Conservation (phyloP, 2,888 invertebrate genomes). For the Salticus scenicus region DNA sequence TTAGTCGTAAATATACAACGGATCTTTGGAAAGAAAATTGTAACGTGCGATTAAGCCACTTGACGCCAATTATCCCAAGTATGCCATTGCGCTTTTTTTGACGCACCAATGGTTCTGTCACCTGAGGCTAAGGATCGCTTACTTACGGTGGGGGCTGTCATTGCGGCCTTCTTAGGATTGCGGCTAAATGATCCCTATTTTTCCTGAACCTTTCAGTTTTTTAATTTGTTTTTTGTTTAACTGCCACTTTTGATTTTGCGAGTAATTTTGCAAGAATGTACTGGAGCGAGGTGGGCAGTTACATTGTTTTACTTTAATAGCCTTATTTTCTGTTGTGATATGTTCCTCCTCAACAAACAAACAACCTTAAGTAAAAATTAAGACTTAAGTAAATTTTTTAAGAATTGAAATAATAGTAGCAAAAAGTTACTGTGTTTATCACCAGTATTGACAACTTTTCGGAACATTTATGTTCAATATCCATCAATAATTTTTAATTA, state of each 20-base stretch:
- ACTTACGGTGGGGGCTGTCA: constrained; percentile 41
- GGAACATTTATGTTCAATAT: too few species aligned
- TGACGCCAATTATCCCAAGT: constrained; percentile 48
- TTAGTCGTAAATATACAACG: constrained; percentile 19
- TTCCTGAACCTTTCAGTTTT: not conserved
- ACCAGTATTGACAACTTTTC: too few species aligned
- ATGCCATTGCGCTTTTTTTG: constrained; percentile 42
- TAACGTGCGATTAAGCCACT: constrained; percentile 60
- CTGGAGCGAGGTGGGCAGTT: not conserved
- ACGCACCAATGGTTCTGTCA: constrained; percentile 48
- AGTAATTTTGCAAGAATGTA: constrained; percentile 10
- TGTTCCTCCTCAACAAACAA: too few species aligned
- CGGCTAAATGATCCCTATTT: constrained; percentile 1
- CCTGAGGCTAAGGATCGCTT: constrained; percentile 56
- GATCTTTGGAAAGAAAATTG: not conserved
- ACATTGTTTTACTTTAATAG: not conserved
- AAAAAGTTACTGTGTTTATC: too few species aligned
- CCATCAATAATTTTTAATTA: too few species aligned
- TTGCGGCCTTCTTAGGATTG: not conserved
- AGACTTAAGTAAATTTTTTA: too few species aligned
- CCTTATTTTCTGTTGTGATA: too few species aligned
- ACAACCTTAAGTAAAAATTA: too few species aligned
- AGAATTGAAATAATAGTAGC: too few species aligned
- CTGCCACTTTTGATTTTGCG: constrained; percentile 1
- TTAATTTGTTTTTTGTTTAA: not conserved